phyloP scores from a whole-genome alignment of 2,113 vertebrate species.

The Coptodon bakossiorum region DNA sequence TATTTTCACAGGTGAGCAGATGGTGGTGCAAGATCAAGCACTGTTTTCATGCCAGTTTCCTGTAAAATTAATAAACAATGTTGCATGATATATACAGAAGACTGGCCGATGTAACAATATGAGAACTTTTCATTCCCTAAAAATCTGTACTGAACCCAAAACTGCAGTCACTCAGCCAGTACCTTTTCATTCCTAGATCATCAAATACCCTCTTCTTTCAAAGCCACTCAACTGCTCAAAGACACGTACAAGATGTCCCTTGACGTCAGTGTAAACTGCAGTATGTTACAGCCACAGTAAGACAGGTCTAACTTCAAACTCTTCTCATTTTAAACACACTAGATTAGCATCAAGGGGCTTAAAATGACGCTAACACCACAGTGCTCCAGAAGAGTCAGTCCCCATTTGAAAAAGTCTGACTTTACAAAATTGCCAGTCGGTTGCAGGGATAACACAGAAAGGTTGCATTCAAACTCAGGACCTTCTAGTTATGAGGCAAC shows the following conservation, averaged over 20 bases:
- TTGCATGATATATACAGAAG: not conserved
- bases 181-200: not conserved
- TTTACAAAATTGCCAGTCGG: not conserved
- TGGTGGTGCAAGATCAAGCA: not conserved
- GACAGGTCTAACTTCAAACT: not conserved
- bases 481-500: not conserved
- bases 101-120: not conserved
- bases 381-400: not conserved
- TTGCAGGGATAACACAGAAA: not conserved
- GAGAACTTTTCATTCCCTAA: not conserved
- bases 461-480: not conserved
- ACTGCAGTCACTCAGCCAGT: not conserved
- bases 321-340: not conserved
- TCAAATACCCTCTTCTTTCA: not conserved
- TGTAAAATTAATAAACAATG: not conserved
- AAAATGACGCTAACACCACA: fast-evolving
- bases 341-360: not conserved
- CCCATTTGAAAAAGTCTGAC: not conserved
- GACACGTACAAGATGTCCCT: not conserved
- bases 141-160: fast-evolving
- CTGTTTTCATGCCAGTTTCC: not conserved
- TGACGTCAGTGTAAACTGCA: not conserved
- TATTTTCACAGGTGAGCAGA: not conserved
- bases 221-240: not conserved
- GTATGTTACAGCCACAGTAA: not conserved